Conservation (phyloP, 2,113 vertebrate species). For the Isurus oxyrinchus region DNA sequence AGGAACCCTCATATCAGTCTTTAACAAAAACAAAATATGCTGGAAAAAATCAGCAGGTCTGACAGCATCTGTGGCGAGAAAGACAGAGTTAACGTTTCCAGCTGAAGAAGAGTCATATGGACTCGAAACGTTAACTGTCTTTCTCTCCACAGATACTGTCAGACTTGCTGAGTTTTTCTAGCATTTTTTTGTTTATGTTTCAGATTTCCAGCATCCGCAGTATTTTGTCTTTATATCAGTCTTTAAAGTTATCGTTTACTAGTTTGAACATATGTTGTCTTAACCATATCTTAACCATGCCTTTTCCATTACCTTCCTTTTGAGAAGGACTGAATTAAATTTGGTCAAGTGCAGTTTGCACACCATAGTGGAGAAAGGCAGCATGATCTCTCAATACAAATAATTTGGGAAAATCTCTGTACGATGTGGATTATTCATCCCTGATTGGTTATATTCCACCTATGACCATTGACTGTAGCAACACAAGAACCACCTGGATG, state of each 20-base stretch:
- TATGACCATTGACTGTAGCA: neutral
- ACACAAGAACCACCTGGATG: neutral
- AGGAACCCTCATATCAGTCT: neutral
- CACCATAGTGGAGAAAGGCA: neutral
- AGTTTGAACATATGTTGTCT: neutral
- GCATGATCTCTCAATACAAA: neutral
- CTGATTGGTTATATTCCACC: neutral
- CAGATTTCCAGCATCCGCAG: too few relatives aligned
- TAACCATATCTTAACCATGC: too few relatives aligned
- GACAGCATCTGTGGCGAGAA: too few relatives aligned
- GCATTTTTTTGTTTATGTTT: too few relatives aligned
- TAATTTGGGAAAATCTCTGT: neutral
- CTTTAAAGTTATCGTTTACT: neutral
- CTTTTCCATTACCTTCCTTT: neutral
- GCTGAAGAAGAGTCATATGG: too few relatives aligned
- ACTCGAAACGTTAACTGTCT: too few relatives aligned
- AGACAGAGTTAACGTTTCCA: too few relatives aligned
- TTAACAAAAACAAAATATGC: too few relatives aligned
- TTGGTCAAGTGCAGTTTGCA: neutral
- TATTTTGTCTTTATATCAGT: too few relatives aligned
- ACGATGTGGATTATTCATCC: neutral
- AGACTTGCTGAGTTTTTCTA: too few relatives aligned
- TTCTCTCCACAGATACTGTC: too few relatives aligned
- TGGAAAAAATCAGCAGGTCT: too few relatives aligned
- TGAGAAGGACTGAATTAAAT: neutral